A percentile compares a stretch with the other conserved stretches of the same genome.
phyloP scores from a whole-genome alignment of 2,888 invertebrate species.

The Camponotus fellah region DNA sequence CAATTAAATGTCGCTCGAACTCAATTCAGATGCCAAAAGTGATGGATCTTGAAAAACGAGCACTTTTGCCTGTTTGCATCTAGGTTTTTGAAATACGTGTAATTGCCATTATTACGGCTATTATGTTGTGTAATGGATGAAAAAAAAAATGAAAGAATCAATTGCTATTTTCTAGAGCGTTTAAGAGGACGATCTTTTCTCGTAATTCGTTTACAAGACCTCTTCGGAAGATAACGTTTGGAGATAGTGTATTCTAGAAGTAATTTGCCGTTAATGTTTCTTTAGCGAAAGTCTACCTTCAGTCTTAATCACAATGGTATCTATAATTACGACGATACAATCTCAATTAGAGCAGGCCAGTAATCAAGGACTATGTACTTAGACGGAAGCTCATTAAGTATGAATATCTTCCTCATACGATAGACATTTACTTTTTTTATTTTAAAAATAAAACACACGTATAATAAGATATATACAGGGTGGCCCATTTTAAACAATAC shows the following conservation, averaged over 20 bases:
- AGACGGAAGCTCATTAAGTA: slow-evolving; percentile 33
- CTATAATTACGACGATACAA: slow-evolving; percentile 37
- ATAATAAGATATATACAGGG: neutral
- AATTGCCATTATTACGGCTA: neutral
- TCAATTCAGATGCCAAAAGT: neutral
- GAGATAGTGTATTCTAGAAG: slow-evolving; percentile 6
- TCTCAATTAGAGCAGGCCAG: slow-evolving; percentile 19
- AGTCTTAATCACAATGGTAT: slow-evolving; percentile 24
- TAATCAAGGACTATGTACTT: slow-evolving; percentile 27
- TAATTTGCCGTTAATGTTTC: slow-evolving; percentile 10
- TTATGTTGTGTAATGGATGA: too few species aligned
- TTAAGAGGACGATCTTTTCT: neutral
- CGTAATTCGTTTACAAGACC: neutral
- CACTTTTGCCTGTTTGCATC: neutral
- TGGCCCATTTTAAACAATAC: too few species aligned
- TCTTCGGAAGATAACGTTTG: neutral
- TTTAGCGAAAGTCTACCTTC: slow-evolving; percentile 39
- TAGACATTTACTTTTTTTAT: neutral
- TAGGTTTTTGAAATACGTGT: neutral
- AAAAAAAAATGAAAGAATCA: neutral
- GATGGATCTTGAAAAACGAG: neutral
- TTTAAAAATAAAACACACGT: neutral
- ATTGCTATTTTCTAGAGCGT: neutral
- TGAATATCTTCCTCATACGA: slow-evolving; percentile 22
- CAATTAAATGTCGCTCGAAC: neutral